Base-by-base conservation (phyloP, 2,888 invertebrate genomes). In the Microdon myrmicae region DNA sequence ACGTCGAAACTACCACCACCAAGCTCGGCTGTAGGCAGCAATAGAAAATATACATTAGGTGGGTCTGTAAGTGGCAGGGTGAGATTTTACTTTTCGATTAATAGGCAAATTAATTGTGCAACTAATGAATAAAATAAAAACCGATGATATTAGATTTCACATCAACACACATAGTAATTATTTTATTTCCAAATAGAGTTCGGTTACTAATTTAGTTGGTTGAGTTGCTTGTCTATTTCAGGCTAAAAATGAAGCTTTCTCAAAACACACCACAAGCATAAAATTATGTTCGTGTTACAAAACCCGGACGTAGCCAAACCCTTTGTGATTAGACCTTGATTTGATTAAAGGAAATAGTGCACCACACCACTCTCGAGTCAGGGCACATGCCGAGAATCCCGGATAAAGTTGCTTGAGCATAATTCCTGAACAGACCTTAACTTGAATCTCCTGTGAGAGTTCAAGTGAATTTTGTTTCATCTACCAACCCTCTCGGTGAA, bases 21-120 rank as follows among this genome's bases (percentile, higher is more conserved):
- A n/a, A n/a, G n/a, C 31, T n/a, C 16, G 35, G 17, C 35, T 35
- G 23, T 14, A 10, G n/a, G 32, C 25, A 31, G 14, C 35, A 35
- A 16, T 9, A 29, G 22, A n/a, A 29, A 44, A 43, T 39, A 51
- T 29, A 25, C 17, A 2, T 41, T 16, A 13, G 26, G 31, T 6
- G 20, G 41, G 39, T 29, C 8, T 38, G 38, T 17, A 19, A 28
- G n/a, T 34, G 45, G 29, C 22, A 31, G 19, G 29, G 35, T 56
- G 55, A 61, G 49, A 56, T 35, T 37, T n/a, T n/a, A n/a, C n/a
- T 41, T 64, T 35, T 38, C 25, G 29, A 45, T 64, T 64, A 64
- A 64, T 64, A 64, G 64, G 47, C 56, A 64, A 64, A 64, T 64
- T 64, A 56, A 56, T 56, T 58, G 58, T 51, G 47, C 64, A 58